Percentiles rank a stretch among this genome's conserved stretches.
phyloP scores from a whole-genome alignment of 2,113 vertebrate species.

The Gnathonemus echidnorhynchus region DNA sequence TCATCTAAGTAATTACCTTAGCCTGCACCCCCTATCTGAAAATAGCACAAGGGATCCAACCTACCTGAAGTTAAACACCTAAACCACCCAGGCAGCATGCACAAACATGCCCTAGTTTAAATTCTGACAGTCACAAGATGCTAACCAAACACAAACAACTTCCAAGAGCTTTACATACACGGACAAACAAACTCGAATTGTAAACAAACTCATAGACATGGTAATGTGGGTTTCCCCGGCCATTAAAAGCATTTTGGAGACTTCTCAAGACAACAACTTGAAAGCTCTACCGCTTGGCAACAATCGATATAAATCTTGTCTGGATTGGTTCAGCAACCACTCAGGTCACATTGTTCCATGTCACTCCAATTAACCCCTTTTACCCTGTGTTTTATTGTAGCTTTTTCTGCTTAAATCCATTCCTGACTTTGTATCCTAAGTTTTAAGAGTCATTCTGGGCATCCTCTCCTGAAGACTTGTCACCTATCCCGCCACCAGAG shows the following conservation, averaged over 20 bases:
- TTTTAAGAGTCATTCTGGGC: not conserved
- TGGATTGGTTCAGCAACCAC: not conserved
- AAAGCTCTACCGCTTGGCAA: not conserved
- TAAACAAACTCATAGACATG: not conserved
- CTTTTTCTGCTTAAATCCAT: not conserved
- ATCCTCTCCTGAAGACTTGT: not conserved
- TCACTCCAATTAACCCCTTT: not conserved
- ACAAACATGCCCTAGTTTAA: not conserved
- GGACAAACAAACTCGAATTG: not conserved
- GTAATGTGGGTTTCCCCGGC: not conserved
- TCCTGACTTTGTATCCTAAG: not conserved
- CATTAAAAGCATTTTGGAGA: not conserved
- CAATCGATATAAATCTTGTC: not conserved
- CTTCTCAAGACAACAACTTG: not conserved
- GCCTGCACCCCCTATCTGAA: not conserved
- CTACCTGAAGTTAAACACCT: not conserved
- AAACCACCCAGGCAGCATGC: not conserved
- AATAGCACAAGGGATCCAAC: not conserved
- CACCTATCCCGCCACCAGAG: not conserved
- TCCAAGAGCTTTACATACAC: not conserved
- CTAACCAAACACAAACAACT: not conserved
- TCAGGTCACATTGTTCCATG: not conserved
- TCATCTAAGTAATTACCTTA: not conserved
- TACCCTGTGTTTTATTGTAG: not conserved
- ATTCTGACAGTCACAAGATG: not conserved